Base-by-base conservation (phyloP, 2,888 invertebrate species). In the Lasius fuliginosus region DNA sequence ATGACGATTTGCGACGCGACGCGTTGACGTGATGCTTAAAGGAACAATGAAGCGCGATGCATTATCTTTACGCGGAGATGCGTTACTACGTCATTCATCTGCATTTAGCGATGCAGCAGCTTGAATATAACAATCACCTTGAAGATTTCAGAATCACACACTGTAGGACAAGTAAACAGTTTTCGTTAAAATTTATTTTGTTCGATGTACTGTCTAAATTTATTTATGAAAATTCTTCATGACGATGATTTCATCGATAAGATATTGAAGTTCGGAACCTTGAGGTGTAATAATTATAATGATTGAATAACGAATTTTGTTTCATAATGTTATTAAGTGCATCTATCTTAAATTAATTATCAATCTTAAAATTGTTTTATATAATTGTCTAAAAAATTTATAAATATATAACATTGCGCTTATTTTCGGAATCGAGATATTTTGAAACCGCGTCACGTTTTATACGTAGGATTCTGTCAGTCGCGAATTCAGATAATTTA, bases 1-100 rank as follows among this genome's bases (percentile, higher is more conserved):
- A 89, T 86, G 88, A 91, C 89, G 91, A 91, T 90, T 87, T 87
- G 87, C 83, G 84, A 90, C 89, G 73, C 79, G 79, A 81, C 79
- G 79, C 79, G 88, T 90, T 89, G 90, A 86, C 82, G 85, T 82
- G 89, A 89, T 87, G 86, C 87, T 88, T 86, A 89, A 88, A 85
- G 87, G 90, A 88, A 90, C 92, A 91, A 92, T 90, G 91, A 92
- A 89, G 86, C 87, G 65, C 71, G 83, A 85, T 84, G 81, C 27
- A 73, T 85, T 86, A 87, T 90, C 85, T 87, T 87, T 76, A 53
- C 85, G 75, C 79, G 83, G 82, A 62, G 83, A 82, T 81, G 68
- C 82, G 62, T 36, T 81, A 36, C 82, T 40, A 83, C 81, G 82
- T 82, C 49, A 68, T 49, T 40, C 67, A 83, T 81, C 23, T 60